These are phyloP conservation scores for Theristicus caerulescens DNA, from an alignment of 2,113 vertebrate genomes.

Conservation along the genomic window DNA sequence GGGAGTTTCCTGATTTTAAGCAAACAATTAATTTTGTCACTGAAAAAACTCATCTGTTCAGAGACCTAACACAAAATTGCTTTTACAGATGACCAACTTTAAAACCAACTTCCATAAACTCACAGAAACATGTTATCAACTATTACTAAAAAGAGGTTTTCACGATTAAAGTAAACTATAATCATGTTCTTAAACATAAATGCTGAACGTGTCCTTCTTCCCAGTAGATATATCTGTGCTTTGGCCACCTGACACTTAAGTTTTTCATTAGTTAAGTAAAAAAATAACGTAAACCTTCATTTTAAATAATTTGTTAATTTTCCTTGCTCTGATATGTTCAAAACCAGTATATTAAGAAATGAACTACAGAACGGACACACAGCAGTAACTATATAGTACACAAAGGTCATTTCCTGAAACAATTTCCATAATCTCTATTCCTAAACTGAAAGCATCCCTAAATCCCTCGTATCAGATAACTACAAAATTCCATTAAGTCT, in stretches of 20 bases:
- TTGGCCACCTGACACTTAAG: background rate
- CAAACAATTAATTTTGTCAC: background rate
- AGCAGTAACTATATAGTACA: background rate
- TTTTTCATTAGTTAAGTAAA: background rate
- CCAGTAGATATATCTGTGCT: background rate
- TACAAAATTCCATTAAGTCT: background rate
- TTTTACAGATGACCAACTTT: background rate
- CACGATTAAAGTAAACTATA: background rate
- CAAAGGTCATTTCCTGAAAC: background rate
- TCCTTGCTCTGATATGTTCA: background rate
- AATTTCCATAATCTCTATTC: background rate
- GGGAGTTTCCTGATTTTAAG: background rate
- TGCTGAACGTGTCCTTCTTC: background rate
- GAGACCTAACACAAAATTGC: background rate
- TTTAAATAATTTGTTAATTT: background rate
- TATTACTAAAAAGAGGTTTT: background rate
- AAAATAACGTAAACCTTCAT: background rate
- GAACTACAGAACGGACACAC: background rate
- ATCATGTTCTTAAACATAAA: background rate
- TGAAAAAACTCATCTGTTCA: background rate
- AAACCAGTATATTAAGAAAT: background rate
- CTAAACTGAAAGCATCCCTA: background rate
- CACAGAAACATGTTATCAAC: background rate
- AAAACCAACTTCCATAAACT: background rate
- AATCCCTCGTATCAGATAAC: background rate